Evolutionary conservation across 2,113 vertebrate genomes (phyloP).

Genomic region (Empidonax traillii): DNA sequence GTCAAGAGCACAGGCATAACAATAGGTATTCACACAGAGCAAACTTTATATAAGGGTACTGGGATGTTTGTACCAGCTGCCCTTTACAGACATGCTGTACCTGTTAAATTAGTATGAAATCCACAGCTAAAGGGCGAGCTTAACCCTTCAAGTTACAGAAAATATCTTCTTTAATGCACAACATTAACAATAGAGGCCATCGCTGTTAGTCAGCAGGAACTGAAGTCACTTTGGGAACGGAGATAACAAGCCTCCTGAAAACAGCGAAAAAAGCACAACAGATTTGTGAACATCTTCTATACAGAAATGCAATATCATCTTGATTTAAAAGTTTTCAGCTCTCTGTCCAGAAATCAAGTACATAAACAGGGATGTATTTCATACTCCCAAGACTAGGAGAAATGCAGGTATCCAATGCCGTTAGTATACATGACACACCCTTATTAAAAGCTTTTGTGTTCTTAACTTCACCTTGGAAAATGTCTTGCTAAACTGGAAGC

Average conservation of each 20-base stretch:
- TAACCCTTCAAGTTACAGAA: background rate
- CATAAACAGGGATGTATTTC: background rate
- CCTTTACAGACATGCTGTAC: background rate
- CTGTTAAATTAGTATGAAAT: background rate
- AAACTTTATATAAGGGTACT: background rate
- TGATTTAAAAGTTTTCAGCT: background rate
- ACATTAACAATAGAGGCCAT: background rate
- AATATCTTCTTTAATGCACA: background rate
- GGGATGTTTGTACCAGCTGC: background rate
- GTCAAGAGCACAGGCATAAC: background rate
- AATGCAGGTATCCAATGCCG: background rate
- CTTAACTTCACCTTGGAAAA: background rate
- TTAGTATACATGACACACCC: background rate
- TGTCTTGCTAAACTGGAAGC: background rate
- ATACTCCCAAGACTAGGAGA: background rate
- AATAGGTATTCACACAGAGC: background rate
- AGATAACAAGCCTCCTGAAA: background rate
- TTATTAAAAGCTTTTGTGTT: background rate
- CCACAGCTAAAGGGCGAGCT: accelerated
- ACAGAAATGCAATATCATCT: accelerated
- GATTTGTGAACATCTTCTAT: background rate
- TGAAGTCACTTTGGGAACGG: background rate
- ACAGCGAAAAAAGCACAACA: background rate
- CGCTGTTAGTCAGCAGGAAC: background rate
- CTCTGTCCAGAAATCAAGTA: background rate